These are phyloP conservation scores for Watsonalla cultraria DNA, from an alignment of 2,888 invertebrate species.

Conservation along the genomic window DNA sequence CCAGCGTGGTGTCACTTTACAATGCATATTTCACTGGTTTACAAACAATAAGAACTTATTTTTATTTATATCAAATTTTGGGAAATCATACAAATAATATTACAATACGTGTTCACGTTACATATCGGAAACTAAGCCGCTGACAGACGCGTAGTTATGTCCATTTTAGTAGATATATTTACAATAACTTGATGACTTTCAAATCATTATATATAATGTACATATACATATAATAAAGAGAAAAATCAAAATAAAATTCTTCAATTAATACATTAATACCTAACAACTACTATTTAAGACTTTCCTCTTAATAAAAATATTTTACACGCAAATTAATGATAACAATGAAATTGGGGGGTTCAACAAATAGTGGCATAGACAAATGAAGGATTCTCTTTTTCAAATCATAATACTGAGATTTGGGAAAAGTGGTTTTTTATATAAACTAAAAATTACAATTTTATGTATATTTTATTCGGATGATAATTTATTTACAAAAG, in stretches of 20 bases:
- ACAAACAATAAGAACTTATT: slow-evolving; percentile 40
- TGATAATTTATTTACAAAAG: slow-evolving; percentile 68
- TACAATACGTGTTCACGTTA: slow-evolving; percentile 43
- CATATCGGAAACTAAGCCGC: slow-evolving; percentile 31
- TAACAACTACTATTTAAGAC: slow-evolving; percentile 76
- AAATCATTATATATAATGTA: slow-evolving; percentile 72
- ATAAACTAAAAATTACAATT: slow-evolving; percentile 45
- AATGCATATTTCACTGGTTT: slow-evolving; percentile 45
- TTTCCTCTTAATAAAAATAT: slow-evolving; percentile 77
- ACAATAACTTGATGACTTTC: slow-evolving; percentile 72
- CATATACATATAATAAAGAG: slow-evolving; percentile 72
- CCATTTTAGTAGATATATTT: slow-evolving; percentile 70
- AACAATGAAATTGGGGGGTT: slow-evolving; percentile 61
- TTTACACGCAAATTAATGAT: slow-evolving; percentile 70
- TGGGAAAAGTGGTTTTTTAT: slow-evolving; percentile 38
- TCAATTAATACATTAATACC: slow-evolving; percentile 77
- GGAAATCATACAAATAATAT: slow-evolving; percentile 70
- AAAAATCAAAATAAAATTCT: slow-evolving; percentile 77
- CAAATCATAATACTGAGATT: slow-evolving; percentile 63
- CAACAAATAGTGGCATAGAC: slow-evolving; percentile 60
- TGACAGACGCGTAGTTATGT: slow-evolving; percentile 53
- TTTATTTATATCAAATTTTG: slow-evolving; percentile 34
- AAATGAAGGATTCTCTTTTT: slow-evolving; percentile 28
- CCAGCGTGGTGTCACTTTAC: slow-evolving; percentile 47
- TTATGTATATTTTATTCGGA: slow-evolving; percentile 34